These are phyloP conservation scores for Biston stratarius DNA, from an alignment of 2,888 invertebrate species.

Conservation along the genomic window DNA sequence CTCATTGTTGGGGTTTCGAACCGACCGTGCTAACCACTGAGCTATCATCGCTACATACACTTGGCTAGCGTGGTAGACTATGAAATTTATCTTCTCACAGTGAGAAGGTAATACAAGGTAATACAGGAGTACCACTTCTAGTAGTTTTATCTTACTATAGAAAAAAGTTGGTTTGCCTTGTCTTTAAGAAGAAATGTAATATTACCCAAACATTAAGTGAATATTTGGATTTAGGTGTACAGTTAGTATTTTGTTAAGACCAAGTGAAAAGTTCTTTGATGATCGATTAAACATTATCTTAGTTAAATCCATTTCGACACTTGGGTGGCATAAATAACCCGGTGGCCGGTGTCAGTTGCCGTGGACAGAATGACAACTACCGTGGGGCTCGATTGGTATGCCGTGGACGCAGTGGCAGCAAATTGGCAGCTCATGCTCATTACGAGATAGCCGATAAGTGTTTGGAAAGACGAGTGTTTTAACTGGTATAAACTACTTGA, in stretches of 20 bases:
- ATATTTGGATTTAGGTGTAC: background rate
- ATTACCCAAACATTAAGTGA: too few relatives aligned
- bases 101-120: too few relatives aligned
- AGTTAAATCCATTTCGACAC: slow-evolving; percentile 14
- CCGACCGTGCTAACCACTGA: too few relatives aligned
- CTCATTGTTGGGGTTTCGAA: too few relatives aligned
- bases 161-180: too few relatives aligned
- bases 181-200: too few relatives aligned
- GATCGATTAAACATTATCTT: background rate
- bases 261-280: background rate
- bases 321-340: slow-evolving; percentile 35
- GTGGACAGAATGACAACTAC: slow-evolving; percentile 12
- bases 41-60: too few relatives aligned
- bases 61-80: too few relatives aligned
- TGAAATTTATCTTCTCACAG: too few relatives aligned
- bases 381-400: slow-evolving; percentile 23
- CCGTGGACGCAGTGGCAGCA: background rate
- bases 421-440: slow-evolving; percentile 37
- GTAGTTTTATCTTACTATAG: too few relatives aligned
- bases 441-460: slow-evolving; percentile 30
- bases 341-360: slow-evolving; percentile 11
- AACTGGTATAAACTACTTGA: background rate
- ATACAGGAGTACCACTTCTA: too few relatives aligned
- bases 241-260: background rate
- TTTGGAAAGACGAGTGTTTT: background rate